Base-by-base conservation (phyloP, 2,113 vertebrate genomes). In the Clinocottus analis region DNA sequence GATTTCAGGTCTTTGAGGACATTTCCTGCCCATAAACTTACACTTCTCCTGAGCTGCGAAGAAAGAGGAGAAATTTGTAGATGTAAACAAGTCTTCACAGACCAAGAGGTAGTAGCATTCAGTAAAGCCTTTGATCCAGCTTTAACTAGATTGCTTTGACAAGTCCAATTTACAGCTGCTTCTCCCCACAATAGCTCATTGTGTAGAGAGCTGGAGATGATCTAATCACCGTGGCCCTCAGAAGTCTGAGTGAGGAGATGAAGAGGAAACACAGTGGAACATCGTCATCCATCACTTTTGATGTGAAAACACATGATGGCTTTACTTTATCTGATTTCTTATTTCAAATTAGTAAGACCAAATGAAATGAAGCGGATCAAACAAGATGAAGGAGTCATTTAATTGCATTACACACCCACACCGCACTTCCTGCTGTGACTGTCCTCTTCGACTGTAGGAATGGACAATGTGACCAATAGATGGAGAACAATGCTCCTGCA, bases 321-420 rank as follows among this genome's bases (percentile, higher is more conserved):
- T 86, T 66, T 11, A 41, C 49, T 70, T 92, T 91, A 94, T 94
- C 92, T 51, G 88, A 94, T 91, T 85, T 72, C 76, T 77, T 35
- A 68, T 55, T 84, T 85, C 66, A 86, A 91, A 90, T 93, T 90
- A 91, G 86, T 81, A 27, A 17, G 79, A 68, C 80, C 73, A 77
- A 92, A 92, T 88, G 83, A 91, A 92, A 91, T 83, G 82, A 87
- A 83, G 84, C 79, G 85, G 74, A 91, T 92, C 92, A 91, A 90
- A 90, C 72, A 2, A 85, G 87, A 83, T 61, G 79, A 87, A 72
- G 49, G 83, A 85, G 53, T 74, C 55, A 82, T 90, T 85, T 90
- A 89, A 92, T 90, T 92, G 85, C 77, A 33, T 90, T 90, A 80
- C 87, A 87, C 86, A 79, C 80, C 86, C 83, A 88, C 77, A 51